These are phyloP conservation scores for Drosophila putrida DNA, from an alignment of 2,888 invertebrate genomes.

Conservation along the genomic window DNA sequence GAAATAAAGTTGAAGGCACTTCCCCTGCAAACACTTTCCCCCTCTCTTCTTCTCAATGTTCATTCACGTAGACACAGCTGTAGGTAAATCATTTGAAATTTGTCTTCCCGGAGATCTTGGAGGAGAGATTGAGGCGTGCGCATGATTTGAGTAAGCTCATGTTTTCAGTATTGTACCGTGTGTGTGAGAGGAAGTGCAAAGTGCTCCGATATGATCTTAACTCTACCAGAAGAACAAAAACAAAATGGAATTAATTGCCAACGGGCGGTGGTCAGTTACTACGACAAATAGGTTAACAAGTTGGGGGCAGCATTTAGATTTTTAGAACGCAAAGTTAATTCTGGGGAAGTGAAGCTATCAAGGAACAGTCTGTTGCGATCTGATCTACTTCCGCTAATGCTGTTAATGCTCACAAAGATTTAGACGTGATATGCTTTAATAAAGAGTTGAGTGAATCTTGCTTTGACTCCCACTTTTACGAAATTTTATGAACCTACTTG, in stretches of 20 bases:
- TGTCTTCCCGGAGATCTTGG: conserved; percentile 72
- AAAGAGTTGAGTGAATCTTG: not conserved
- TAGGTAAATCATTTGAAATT: conserved; percentile 79
- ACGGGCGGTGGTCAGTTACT: conserved; percentile 36
- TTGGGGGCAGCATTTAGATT: conserved; percentile 49
- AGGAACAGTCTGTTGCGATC: not conserved
- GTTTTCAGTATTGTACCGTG: conserved; percentile 48
- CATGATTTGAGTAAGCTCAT: conserved; percentile 69
- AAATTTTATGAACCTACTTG: not conserved
- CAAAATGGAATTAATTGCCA: conserved; percentile 64
- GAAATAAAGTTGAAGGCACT: conserved; percentile 56
- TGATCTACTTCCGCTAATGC: conserved; percentile 23
- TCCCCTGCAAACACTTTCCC: conserved; percentile 8
- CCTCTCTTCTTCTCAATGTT: not conserved
- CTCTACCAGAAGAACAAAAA: conserved; percentile 30
- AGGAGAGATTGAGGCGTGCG: conserved; percentile 72
- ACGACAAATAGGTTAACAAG: conserved; percentile 57
- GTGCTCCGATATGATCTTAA: conserved; percentile 69
- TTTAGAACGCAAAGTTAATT: conserved; percentile 7
- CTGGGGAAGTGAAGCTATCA: conserved; percentile 21
- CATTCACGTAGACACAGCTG: conserved; percentile 58
- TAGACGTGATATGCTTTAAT: not conserved
- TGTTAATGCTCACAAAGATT: not conserved
- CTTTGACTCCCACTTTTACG: not conserved
- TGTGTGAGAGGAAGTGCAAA: conserved; percentile 75